Percentiles rank a stretch among this genome's conserved stretches.
Conservation (phyloP, 2,888 invertebrate species). For the Stenolophus ochropezus region DNA sequence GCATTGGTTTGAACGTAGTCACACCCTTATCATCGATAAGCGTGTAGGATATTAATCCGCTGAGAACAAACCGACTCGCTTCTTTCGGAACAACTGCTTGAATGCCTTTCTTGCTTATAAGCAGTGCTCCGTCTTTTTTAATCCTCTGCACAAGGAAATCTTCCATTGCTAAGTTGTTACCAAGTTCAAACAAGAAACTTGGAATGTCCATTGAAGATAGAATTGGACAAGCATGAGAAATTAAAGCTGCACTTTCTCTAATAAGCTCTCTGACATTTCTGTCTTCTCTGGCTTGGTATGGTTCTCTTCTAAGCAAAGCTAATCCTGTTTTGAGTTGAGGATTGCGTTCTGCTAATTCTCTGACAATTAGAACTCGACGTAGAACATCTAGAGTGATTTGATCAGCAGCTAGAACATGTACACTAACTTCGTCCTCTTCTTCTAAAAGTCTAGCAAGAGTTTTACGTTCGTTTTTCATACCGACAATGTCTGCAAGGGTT, state of each 20-base stretch:
- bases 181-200: constrained; percentile 78
- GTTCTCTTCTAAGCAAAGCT: constrained; percentile 79
- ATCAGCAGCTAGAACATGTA: constrained; percentile 77
- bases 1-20: constrained; percentile 84
- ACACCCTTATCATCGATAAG: constrained; percentile 86
- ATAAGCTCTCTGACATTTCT: constrained; percentile 82
- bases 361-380: constrained; percentile 82
- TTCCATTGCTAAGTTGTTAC: constrained; percentile 85
- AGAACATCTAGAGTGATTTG: constrained; percentile 79
- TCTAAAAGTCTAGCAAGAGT: constrained; percentile 73
- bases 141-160: constrained; percentile 81
- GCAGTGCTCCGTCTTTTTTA: constrained; percentile 77
- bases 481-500: constrained; percentile 82
- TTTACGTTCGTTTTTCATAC: constrained; percentile 79
- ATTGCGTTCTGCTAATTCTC: constrained; percentile 81
- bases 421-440: constrained; percentile 76
- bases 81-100: constrained; percentile 87
- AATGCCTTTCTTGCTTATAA: constrained; percentile 83
- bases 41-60: constrained; percentile 84
- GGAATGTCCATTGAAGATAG: constrained; percentile 84
- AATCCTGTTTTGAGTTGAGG: constrained; percentile 79
- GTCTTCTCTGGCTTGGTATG: constrained; percentile 81
- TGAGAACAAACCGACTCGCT: constrained; percentile 82
- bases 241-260: constrained; percentile 82
- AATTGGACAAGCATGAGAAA: constrained; percentile 71